A percentile compares a stretch with the other conserved stretches of the same genome.
These are phyloP conservation scores for Heteractis magnifica DNA, from an alignment of 92 coral and sea anemone genomes.

Conservation along the genomic window DNA sequence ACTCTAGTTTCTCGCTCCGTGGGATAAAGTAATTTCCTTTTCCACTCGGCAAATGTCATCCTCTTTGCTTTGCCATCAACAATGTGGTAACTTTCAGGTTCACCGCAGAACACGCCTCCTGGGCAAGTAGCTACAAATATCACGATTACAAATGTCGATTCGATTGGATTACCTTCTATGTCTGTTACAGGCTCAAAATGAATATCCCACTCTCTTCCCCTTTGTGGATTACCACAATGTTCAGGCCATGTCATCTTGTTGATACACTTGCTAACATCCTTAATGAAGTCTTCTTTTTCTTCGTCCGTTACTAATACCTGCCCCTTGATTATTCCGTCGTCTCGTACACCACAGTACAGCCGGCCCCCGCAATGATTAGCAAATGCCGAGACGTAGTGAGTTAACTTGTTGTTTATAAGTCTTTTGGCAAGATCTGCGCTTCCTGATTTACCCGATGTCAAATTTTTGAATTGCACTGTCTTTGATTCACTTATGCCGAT, in stretches of 20 bases:
- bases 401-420: slow-evolving; percentile 19
- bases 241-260: slow-evolving; percentile 44
- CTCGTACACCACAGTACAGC: slow-evolving; percentile 34
- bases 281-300: slow-evolving; percentile 23
- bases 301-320: slow-evolving; percentile 15
- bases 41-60: slow-evolving; percentile 34
- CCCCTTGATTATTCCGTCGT: slow-evolving; percentile 38
- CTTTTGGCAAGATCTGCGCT: slow-evolving; percentile 24
- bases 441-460: slow-evolving; percentile 16
- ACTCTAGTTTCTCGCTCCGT: not conserved
- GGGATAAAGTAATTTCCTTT: not conserved
- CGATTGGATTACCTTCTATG: slow-evolving; percentile 11
- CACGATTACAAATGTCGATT: slow-evolving; percentile 36
- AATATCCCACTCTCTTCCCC: slow-evolving; percentile 52
- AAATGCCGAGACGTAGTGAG: slow-evolving; percentile 37
- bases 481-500: slow-evolving; percentile 23
- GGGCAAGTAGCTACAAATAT: slow-evolving; percentile 26
- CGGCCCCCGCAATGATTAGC: slow-evolving; percentile 48
- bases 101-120: slow-evolving; percentile 44
- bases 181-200: slow-evolving; percentile 49
- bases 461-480: slow-evolving; percentile 18
- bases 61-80: slow-evolving; percentile 35
- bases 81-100: slow-evolving; percentile 47
- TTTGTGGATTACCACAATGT: slow-evolving; percentile 18
- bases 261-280: slow-evolving; percentile 20